These are phyloP conservation scores for Xiphorhynchus elegans DNA, from an alignment of 2,113 vertebrate genomes.

Conservation along the genomic window DNA sequence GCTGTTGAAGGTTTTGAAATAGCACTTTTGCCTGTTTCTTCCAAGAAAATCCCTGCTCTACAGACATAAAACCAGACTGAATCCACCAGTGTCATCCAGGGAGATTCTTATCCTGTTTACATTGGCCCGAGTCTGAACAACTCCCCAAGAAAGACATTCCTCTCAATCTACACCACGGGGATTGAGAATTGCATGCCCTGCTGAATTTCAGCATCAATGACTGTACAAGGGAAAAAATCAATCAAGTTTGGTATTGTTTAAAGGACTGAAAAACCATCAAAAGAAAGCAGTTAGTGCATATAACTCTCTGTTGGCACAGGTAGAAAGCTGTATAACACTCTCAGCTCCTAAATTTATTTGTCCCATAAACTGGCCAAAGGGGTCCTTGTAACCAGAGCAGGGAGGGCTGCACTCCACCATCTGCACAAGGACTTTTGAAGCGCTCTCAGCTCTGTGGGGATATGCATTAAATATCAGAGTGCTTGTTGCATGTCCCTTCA, in stretches of 20 bases:
- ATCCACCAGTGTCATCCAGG: neutral
- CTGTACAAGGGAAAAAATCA: neutral
- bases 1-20: conserved; percentile 13
- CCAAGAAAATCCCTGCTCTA: neutral
- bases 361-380: neutral
- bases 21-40: neutral
- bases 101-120: neutral
- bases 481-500: neutral
- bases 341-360: neutral
- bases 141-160: neutral
- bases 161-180: neutral
- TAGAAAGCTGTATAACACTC: neutral
- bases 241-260: neutral
- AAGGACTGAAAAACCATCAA: neutral
- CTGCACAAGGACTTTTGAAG: neutral
- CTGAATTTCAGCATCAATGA: neutral
- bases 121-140: neutral
- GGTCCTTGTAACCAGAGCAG: neutral
- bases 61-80: conserved; percentile 8
- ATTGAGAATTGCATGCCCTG: neutral
- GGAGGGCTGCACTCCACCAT: neutral
- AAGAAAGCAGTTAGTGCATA: neutral
- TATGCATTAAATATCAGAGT: neutral
- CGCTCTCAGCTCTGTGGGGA: neutral
- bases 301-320: neutral